Evolutionary conservation across 1,140 invertebrate species (phyloP).

Genomic region (Cylas formicarius): DNA sequence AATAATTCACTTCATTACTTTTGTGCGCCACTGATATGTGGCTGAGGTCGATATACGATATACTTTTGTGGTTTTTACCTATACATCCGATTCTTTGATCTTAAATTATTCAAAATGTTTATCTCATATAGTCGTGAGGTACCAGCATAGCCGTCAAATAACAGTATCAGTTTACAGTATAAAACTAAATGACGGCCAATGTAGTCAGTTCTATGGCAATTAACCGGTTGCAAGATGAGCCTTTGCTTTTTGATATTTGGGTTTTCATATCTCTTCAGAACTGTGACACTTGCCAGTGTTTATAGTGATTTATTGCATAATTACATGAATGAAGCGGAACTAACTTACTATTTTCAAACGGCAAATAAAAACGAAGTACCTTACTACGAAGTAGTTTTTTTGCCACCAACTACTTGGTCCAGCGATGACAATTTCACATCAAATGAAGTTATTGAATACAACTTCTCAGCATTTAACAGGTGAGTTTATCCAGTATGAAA

Average conservation of each 20-base stretch:
- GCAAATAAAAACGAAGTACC: constrained; percentile 21
- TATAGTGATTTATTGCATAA: constrained; percentile 18
- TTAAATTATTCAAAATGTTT: constrained; percentile 21
- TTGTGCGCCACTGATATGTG: too few relatives aligned
- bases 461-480: constrained; percentile 33
- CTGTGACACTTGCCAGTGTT: constrained; percentile 3
- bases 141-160: constrained; percentile 20
- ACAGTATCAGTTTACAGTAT: constrained; percentile 14
- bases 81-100: constrained; percentile 18
- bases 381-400: constrained; percentile 35
- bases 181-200: constrained; percentile 9
- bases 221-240: constrained; percentile 8
- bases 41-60: too few relatives aligned
- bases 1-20: too few relatives aligned
- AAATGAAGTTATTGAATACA: constrained; percentile 28
- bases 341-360: constrained; percentile 35
- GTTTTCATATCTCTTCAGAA: not conserved
- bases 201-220: not conserved
- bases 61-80: constrained; percentile 12
- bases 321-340: constrained; percentile 28
- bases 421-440: constrained; percentile 12
- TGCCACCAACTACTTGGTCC: constrained; percentile 18
- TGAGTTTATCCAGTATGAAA: too few relatives aligned
- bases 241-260: not conserved
- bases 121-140: constrained; percentile 14